Percentiles rank a stretch among this genome's conserved stretches.
These are phyloP conservation scores for Temnothorax rugatulus DNA, from an alignment of 2,888 invertebrate genomes.

Conservation along the genomic window DNA sequence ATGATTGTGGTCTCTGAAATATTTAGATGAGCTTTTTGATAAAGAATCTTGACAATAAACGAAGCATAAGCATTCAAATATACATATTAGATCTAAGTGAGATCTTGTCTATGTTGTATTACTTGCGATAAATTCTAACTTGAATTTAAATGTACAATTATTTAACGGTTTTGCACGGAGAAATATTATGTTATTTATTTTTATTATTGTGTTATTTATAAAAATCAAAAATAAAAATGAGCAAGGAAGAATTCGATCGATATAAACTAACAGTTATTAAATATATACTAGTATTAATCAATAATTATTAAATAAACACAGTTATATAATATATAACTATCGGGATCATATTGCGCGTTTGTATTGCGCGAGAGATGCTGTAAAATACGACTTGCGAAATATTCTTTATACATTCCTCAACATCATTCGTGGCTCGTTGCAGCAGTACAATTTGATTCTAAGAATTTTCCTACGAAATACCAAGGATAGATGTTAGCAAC, in stretches of 20 bases:
- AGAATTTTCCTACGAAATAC: conserved; percentile 52
- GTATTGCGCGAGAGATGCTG: neutral
- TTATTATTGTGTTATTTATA: neutral
- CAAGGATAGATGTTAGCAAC: conserved; percentile 46
- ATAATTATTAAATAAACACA: neutral
- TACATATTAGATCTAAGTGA: neutral
- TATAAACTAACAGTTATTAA: neutral
- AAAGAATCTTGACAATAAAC: neutral
- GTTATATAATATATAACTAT: neutral
- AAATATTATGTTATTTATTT: neutral
- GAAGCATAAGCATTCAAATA: neutral
- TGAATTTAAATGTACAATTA: neutral
- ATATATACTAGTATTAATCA: neutral
- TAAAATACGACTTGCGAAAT: conserved; percentile 23
- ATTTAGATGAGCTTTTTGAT: neutral
- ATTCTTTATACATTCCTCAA: conserved; percentile 18
- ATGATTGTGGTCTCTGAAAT: neutral
- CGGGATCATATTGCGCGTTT: neutral
- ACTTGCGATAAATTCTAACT: neutral
- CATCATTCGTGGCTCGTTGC: conserved; percentile 13
- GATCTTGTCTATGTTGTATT: neutral
- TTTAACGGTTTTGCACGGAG: neutral
- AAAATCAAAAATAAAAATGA: neutral
- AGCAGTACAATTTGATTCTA: conserved; percentile 43
- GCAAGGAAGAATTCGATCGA: neutral